Conservation (phyloP, 2,113 vertebrate species). For the Vicugna pacos region DNA sequence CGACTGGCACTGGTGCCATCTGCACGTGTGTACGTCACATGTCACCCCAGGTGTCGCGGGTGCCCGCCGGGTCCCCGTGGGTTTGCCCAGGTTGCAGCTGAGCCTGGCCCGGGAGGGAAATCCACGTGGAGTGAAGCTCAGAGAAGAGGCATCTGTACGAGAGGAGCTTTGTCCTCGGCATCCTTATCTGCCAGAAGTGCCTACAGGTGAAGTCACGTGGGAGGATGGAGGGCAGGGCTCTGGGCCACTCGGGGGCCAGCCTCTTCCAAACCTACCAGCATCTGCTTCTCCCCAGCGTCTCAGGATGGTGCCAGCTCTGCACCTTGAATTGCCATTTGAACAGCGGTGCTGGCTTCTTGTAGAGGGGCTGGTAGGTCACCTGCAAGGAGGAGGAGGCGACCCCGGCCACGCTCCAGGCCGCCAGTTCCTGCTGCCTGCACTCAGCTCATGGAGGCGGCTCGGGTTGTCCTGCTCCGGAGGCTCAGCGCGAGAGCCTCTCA, state of each 20-base stretch:
- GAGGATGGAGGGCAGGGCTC: accelerated
- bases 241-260: accelerated
- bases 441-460: accelerated
- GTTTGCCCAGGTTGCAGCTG: neutral
- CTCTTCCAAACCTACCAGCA: neutral
- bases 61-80: neutral
- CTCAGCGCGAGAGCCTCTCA: neutral
- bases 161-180: too few species aligned
- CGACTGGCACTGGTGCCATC: accelerated
- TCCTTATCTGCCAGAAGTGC: too few species aligned
- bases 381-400: neutral
- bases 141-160: neutral
- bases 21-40: accelerated
- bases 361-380: neutral
- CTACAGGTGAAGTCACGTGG: neutral
- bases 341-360: neutral
- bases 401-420: neutral
- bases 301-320: too few species aligned
- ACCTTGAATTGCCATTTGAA: accelerated
- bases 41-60: neutral
- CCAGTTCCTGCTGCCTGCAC: neutral
- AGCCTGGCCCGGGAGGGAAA: too few species aligned
- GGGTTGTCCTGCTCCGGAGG: neutral
- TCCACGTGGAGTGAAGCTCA: accelerated
- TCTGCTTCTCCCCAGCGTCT: neutral